A percentile compares a stretch with the other conserved stretches of the same genome.
Conservation (phyloP, 64 coral and sea anemone species). For the Anthopleura sola region DNA sequence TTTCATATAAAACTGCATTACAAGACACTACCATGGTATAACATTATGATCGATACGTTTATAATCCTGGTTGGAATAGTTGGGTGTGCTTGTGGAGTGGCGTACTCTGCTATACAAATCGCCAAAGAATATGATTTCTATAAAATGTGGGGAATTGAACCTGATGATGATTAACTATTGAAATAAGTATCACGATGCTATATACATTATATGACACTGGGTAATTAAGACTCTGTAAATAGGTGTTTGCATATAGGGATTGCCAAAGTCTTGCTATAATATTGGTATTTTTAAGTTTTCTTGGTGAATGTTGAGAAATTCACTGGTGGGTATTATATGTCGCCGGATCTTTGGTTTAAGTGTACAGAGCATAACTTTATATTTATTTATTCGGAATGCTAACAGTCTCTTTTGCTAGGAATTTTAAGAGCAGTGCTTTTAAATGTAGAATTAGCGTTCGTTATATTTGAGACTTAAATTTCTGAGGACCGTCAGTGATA, state of each 20-base stretch:
- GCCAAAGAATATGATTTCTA: conserved; percentile 94
- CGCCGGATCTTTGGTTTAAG: too few species aligned
- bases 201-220: not conserved
- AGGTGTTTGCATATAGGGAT: not conserved
- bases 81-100: conserved; percentile 70
- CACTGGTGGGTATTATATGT: too few species aligned
- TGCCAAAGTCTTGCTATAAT: not conserved
- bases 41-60: conserved; percentile 60
- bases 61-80: conserved; percentile 64
- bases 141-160: conserved; percentile 86
- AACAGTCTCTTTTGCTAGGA: not conserved
- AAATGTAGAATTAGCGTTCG: not conserved
- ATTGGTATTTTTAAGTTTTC: not conserved
- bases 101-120: conserved; percentile 82
- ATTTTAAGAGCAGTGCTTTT: not conserved
- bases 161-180: conserved; percentile 59
- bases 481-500: not conserved
- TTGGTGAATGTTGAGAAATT: not conserved
- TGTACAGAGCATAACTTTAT: not conserved
- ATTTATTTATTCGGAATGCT: not conserved
- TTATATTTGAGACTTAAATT: not conserved
- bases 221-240: not conserved
- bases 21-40: conserved; percentile 71
- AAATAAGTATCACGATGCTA: not conserved
- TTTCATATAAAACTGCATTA: conserved; percentile 85